phyloP scores from a whole-genome alignment of 1,140 invertebrate species.

The Harlomillsia oculata region DNA sequence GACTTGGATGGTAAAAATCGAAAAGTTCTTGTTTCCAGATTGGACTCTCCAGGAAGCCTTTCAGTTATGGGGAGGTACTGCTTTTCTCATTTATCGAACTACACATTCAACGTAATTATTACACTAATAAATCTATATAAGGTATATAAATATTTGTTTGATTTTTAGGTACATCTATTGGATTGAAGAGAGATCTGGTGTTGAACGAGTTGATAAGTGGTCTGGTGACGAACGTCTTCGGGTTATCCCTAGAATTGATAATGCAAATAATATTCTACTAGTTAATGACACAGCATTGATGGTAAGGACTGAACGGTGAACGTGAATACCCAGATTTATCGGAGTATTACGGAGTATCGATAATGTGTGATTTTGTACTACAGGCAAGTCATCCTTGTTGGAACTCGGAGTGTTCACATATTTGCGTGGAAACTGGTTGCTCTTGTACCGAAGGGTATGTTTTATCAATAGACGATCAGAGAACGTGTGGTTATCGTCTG shows the following conservation, averaged over 20 bases:
- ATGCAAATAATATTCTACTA: constrained; percentile 32
- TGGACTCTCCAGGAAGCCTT: constrained; percentile 18
- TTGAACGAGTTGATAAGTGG: constrained; percentile 56
- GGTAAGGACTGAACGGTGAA: no score
- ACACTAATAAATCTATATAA: constrained; percentile 14
- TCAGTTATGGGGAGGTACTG: constrained; percentile 21
- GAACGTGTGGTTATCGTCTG: constrained; percentile 41
- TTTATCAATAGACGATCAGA: constrained; percentile 39
- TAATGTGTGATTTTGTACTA: neutral
- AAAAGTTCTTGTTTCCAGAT: constrained; percentile 48
- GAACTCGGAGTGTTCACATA: constrained; percentile 11
- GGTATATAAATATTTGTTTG: constrained; percentile 43
- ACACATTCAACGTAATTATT: neutral
- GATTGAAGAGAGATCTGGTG: constrained; percentile 59
- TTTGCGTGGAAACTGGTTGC: constrained; percentile 38
- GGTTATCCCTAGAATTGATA: constrained; percentile 28
- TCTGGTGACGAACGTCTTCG: constrained; percentile 44
- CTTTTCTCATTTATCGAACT: neutral
- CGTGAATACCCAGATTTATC: neutral
- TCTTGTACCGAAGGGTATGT: constrained; percentile 47
- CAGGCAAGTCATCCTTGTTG: neutral
- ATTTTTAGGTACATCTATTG: constrained; percentile 66
- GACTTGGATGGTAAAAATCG: constrained; percentile 62
- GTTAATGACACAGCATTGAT: constrained; percentile 7
- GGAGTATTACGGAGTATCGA: neutral